A percentile compares a stretch with the other conserved stretches of the same genome.
Conservation (phyloP, 1,140 invertebrate genomes). For the Oscheius sp. region DNA sequence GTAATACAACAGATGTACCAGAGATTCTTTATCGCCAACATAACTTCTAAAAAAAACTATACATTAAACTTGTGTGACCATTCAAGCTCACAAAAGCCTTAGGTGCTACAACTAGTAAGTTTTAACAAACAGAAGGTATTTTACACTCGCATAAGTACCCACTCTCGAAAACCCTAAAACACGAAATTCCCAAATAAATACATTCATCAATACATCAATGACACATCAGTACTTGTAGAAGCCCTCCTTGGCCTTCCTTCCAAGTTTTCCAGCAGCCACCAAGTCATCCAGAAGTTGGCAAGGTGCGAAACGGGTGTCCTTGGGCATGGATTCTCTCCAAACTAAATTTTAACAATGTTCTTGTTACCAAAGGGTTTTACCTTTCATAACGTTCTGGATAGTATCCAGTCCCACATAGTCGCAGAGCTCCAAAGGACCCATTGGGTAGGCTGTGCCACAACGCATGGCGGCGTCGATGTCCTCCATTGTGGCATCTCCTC, state of each 20-base stretch:
- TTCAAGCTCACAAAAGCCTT: no score
- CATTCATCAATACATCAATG: no score
- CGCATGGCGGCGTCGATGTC: constrained; percentile 68
- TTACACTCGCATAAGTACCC: no score
- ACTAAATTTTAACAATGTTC: constrained; percentile 63
- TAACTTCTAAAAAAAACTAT: no score
- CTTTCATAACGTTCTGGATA: constrained; percentile 68
- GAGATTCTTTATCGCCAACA: no score
- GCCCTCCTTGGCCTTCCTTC: constrained; percentile 79
- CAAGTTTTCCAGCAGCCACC: constrained; percentile 77
- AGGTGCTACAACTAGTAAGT: no score
- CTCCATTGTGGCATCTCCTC: constrained; percentile 68
- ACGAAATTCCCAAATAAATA: no score
- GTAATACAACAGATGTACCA: no score
- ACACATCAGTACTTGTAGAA: constrained; percentile 65
- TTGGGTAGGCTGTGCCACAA: constrained; percentile 66
- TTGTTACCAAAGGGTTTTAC: constrained; percentile 43
- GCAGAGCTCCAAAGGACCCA: constrained; percentile 67
- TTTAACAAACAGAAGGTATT: no score
- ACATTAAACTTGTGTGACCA: no score
- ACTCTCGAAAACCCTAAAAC: no score
- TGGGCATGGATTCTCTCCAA: constrained; percentile 76
- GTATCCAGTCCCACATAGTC: constrained; percentile 68
- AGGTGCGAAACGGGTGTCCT: constrained; percentile 74
- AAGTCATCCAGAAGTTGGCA: constrained; percentile 71